A percentile compares a stretch with the other conserved stretches of the same genome.
Conservation (phyloP, 2,113 vertebrate species). For the Sterrhoptilus dennistouni region DNA sequence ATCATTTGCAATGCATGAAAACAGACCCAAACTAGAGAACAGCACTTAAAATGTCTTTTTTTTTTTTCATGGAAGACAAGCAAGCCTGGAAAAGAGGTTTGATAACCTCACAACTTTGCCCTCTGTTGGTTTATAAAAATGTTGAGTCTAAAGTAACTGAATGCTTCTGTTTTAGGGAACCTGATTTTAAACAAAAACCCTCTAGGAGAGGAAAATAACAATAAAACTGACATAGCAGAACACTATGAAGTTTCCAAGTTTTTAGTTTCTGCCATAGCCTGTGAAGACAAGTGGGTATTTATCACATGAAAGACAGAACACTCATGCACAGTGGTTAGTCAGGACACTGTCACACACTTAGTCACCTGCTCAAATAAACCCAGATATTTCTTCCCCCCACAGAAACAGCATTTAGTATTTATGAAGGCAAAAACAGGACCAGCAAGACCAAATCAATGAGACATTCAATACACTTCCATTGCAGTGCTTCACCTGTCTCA, state of each 20-base stretch:
- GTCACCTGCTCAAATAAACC: background rate
- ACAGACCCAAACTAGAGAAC: background rate
- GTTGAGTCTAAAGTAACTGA: background rate
- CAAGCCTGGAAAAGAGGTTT: background rate
- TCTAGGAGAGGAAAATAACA: background rate
- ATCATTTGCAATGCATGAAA: background rate
- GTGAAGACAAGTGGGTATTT: background rate
- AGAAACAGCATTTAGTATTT: conserved; percentile 12
- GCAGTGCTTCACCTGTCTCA: background rate
- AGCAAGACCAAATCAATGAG: background rate
- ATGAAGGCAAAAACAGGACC: background rate
- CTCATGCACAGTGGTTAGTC: background rate
- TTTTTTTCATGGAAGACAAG: background rate
- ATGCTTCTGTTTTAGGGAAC: background rate
- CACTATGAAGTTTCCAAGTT: background rate
- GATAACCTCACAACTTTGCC: background rate
- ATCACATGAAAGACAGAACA: background rate
- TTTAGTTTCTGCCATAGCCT: conserved; percentile 7
- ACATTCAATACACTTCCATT: background rate
- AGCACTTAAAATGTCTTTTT: background rate
- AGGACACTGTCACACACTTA: conserved; percentile 14
- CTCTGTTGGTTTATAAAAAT: background rate
- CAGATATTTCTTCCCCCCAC: background rate
- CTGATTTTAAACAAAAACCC: background rate
- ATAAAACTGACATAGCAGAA: background rate